Base-by-base conservation (phyloP, 2,113 vertebrate genomes). In the Syngnathus floridae region DNA sequence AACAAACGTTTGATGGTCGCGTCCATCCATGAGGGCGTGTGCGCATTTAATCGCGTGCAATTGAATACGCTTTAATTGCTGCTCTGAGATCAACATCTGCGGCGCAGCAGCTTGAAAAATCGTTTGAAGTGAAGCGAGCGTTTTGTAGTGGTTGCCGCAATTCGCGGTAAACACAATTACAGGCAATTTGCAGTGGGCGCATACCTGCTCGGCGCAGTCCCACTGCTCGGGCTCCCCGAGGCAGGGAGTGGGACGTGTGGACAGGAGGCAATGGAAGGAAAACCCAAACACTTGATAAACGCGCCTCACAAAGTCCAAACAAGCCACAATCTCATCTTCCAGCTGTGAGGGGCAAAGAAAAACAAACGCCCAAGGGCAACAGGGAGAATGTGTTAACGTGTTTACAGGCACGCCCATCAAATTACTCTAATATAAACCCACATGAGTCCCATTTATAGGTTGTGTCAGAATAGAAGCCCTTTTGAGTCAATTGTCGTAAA, bases 201-300 rank as follows among this genome's bases (percentile, higher is more conserved):
- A 48, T 14, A 95, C 96, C 94, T 93, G 84, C 76, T 96, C 96
- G 0, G 95, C 96, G 0, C 67, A 81, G 67, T 95, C 93, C 96
- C 96, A 98, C 19, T 93, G 90, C 0, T 68, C 54, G 1, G 90
- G 82, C 38, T 95, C 93, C 19, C 95, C 95, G 3, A 97, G 87
- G 77, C 91, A 96, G 0, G 89, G 89, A 0, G 90, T 67, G 0
- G 96, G 96, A 0, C 94, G 91, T 0, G 95, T 97, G 40, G 95
- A 94, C 55, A 97, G 87, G 1, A 89, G 91, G 81, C 96, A 89
- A 73, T 75, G 92, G 88, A 95, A 93, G 55, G 93, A 91, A 78
- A 98, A 97, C 5, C 95, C 96, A 70, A 97, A 91, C 10, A 92
- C 86, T 0, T 83, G 58, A 73, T 97, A 98, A 7, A 98, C 93